Base-by-base conservation (phyloP, 2,113 vertebrate species). In the Gavia stellata region DNA sequence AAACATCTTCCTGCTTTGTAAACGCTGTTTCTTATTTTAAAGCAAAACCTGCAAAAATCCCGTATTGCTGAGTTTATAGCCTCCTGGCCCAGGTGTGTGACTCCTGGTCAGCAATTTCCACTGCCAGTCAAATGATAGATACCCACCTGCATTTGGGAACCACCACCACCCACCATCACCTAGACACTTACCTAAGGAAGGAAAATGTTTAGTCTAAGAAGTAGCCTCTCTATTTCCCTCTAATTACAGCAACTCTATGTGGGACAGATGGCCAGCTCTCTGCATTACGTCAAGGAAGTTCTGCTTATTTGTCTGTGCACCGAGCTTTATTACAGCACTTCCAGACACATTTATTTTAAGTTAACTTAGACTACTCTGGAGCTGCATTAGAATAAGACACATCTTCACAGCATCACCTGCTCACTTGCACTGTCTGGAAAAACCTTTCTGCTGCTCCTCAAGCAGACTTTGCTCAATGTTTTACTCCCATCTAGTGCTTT, bases 401-500 rank as follows among this genome's bases (percentile, higher is more conserved):
- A 31, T 62, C 53, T 93, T 93, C 33, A 6, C 59, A 94, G 83
- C 75, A 92, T 49, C 85, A 88, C 70, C 94, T 86, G 45, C 36
- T 84, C 12, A 3, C 58, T 82, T 23, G 0, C 45, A 10, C 16
- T 58, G 36, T 26, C 84, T 90, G 40, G 63, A 77, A 87, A 91
- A 91, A 56, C 34, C 50, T 92, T 75, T 14, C 38, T 63, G 28
- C 29, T 47, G 33, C 45, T 90, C 50, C n/a, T 90, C 67, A 24
- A 36, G 49, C 79, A 82, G 70, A 25, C 71, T 92, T 96, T 90
- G 45, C 74, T 92, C 28, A 86, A 84, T 93, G 81, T 90, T 96
- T 89, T 96, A 94, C 96, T 97, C 62, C 97, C 97, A 97, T 94
- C 97, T 97, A 97, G 95, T 97, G 97, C 58, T 82, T 92, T 55